These are phyloP conservation scores for Eriosoma lanigerum DNA, from an alignment of 1,140 invertebrate species.

Conservation along the genomic window DNA sequence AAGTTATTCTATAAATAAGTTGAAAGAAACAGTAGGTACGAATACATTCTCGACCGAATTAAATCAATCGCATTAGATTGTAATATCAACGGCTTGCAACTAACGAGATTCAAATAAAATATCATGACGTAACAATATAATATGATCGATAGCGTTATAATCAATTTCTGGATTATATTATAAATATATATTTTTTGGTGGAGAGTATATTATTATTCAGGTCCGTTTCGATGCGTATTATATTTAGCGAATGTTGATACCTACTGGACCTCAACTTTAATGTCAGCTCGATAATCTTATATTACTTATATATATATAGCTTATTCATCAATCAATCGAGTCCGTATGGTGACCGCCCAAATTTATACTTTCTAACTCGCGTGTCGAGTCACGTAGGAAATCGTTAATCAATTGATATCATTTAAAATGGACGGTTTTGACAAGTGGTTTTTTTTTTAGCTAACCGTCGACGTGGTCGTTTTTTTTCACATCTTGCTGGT, in stretches of 20 bases:
- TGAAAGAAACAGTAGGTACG: too few species aligned
- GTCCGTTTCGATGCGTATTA: not conserved
- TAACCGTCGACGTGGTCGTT: not conserved
- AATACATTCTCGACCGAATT: too few species aligned
- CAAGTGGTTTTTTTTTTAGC: conserved; percentile 18
- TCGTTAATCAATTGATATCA: conserved; percentile 27
- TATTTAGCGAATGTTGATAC: too few species aligned
- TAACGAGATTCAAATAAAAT: not conserved
- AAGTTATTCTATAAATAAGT: too few species aligned
- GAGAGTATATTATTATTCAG: not conserved
- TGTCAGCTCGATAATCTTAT: too few species aligned
- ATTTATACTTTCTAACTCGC: conserved; percentile 32
- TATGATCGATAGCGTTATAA: not conserved
- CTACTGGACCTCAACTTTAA: too few species aligned
- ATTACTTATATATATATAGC: too few species aligned
- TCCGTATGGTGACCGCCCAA: not conserved
- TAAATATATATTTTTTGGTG: too few species aligned
- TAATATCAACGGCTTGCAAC: too few species aligned
- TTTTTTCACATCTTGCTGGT: not conserved
- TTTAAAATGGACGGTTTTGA: not conserved
- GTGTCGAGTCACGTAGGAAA: not conserved
- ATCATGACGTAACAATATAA: too few species aligned
- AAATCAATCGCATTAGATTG: not conserved
- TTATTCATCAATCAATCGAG: conserved; percentile 24
- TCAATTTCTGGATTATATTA: conserved; percentile 1